Percentiles rank a stretch among this genome's conserved stretches.
Evolutionary conservation across 2,888 invertebrate species (phyloP).

Genomic region (Strigamia crassipes): DNA sequence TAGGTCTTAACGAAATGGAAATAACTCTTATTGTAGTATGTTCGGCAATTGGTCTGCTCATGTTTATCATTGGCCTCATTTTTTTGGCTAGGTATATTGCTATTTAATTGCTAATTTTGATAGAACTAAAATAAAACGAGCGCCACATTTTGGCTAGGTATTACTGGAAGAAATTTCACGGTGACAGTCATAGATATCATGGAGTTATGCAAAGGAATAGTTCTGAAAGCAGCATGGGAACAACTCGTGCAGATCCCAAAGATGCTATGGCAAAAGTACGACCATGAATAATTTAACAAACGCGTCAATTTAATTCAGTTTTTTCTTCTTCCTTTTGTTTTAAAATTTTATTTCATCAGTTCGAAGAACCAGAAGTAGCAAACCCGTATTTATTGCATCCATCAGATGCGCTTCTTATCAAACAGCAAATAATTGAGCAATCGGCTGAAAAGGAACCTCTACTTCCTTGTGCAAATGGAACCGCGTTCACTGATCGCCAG

Average conservation of each 20-base stretch:
- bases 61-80: slow-evolving; percentile 43
- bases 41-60: slow-evolving; percentile 45
- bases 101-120: too few relatives aligned
- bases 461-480: slow-evolving; percentile 33
- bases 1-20: slow-evolving; percentile 47
- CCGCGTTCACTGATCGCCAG: slow-evolving; percentile 1
- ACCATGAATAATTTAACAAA: neutral
- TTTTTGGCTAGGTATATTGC: slow-evolving; percentile 45
- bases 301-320: too few relatives aligned
- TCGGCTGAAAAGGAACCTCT: neutral
- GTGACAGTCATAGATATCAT: slow-evolving; percentile 44
- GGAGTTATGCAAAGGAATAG: slow-evolving; percentile 47
- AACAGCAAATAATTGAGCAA: neutral
- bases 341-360: neutral
- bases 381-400: neutral
- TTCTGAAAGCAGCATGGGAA: slow-evolving; percentile 47
- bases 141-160: slow-evolving; percentile 21
- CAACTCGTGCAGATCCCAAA: slow-evolving; percentile 44
- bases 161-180: slow-evolving; percentile 47
- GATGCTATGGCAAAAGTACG: slow-evolving; percentile 42
- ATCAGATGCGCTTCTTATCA: neutral
- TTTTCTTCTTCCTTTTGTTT: too few relatives aligned
- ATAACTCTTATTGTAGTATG: slow-evolving; percentile 47
- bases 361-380: slow-evolving; percentile 28
- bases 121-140: neutral